Conservation (phyloP, 2,888 invertebrate genomes). For the Trachelus troglodyta region DNA sequence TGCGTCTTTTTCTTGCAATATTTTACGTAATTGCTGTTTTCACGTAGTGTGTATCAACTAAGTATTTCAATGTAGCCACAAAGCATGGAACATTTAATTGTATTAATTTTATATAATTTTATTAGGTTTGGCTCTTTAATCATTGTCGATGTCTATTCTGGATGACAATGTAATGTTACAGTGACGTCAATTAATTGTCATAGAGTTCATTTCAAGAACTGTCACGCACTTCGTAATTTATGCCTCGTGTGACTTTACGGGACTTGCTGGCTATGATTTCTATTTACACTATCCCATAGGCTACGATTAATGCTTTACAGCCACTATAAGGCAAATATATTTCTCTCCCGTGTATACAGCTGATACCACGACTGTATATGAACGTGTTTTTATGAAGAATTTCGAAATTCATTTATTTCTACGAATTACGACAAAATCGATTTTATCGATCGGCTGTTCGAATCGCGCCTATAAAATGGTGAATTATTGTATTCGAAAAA, state of each 20-base stretch:
- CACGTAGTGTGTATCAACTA: not conserved
- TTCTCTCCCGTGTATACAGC: not conserved
- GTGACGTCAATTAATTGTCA: not conserved
- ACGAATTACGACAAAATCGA: not conserved
- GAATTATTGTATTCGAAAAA: not conserved
- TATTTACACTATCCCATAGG: constrained; percentile 38
- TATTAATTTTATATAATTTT: not conserved
- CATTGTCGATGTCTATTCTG: not conserved
- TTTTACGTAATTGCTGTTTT: not conserved
- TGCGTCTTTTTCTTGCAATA: not conserved
- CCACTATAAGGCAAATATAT: not conserved
- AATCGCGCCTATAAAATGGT: not conserved
- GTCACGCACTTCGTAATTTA: constrained; percentile 30
- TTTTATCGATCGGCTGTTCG: no score
- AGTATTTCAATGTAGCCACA: not conserved
- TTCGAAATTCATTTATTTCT: not conserved
- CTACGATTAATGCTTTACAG: constrained; percentile 20
- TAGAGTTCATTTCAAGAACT: not conserved
- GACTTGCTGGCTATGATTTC: constrained; percentile 36
- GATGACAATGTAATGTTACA: not conserved
- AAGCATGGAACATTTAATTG: not conserved
- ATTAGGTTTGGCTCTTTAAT: not conserved
- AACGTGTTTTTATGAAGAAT: not conserved
- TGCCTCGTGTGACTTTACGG: constrained; percentile 32
- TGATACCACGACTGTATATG: not conserved